phyloP scores from a whole-genome alignment of 1,140 invertebrate genomes.

The Temnothorax longispinosus region DNA sequence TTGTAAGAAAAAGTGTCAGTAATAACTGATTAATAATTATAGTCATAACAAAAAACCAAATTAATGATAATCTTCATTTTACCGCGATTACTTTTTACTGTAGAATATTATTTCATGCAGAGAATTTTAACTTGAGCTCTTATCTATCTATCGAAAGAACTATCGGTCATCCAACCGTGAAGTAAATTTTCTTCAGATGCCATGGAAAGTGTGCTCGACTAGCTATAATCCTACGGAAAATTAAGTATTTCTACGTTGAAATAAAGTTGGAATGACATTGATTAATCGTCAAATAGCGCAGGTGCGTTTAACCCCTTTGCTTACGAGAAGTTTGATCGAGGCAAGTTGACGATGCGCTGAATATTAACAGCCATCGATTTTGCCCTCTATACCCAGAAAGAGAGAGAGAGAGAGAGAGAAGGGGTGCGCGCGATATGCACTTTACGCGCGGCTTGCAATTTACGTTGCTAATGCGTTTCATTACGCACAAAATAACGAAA shows the following conservation, averaged over 20 bases:
- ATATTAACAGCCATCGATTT: constrained; percentile 45
- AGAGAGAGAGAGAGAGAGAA: no score
- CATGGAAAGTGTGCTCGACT: neutral
- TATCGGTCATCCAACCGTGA: neutral
- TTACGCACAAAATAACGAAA: constrained; percentile 30
- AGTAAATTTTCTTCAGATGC: neutral
- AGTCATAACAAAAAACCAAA: neutral
- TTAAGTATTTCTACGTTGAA: constrained; percentile 21
- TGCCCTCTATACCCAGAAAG: neutral
- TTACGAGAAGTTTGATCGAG: constrained; percentile 25
- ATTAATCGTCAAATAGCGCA: constrained; percentile 27
- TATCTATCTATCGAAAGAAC: neutral
- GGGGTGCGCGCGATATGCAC: neutral
- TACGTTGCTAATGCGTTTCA: constrained; percentile 23
- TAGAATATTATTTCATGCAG: neutral
- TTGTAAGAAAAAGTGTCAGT: neutral
- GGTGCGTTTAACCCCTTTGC: constrained; percentile 5
- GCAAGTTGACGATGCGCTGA: neutral
- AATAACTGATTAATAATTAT: neutral
- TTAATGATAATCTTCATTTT: neutral
- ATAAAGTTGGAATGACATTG: constrained; percentile 23
- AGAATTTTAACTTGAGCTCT: neutral
- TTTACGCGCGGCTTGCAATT: constrained; percentile 21
- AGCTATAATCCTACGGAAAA: neutral
- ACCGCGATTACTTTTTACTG: neutral